Evolutionary conservation across 2,888 invertebrate species (phyloP).

Genomic region (Morpho helenor): DNA sequence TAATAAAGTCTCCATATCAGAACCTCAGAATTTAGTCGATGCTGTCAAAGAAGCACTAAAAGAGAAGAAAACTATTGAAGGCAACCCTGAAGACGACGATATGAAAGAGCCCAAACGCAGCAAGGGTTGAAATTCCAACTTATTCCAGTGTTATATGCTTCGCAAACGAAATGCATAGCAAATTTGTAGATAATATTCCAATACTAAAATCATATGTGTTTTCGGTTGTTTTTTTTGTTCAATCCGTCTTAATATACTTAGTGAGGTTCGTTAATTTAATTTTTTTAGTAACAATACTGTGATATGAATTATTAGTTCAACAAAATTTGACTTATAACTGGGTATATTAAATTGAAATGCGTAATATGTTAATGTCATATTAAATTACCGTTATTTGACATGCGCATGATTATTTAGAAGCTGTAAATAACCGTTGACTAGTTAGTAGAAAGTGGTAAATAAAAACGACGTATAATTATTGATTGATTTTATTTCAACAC

Average conservation of each 20-base stretch:
- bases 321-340: conserved; percentile 5
- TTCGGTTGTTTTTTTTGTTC: conserved; percentile 7
- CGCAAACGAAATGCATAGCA: conserved; percentile 14
- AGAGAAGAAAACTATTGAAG: conserved; percentile 63
- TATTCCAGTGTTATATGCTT: conserved; percentile 7
- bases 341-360: conserved; percentile 3
- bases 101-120: conserved; percentile 63
- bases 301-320: conserved; percentile 21
- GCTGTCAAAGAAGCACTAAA: conserved; percentile 80
- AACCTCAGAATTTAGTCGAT: conserved; percentile 79
- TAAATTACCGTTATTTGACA: conserved; percentile 16
- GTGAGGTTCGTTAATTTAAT: conserved; percentile 2
- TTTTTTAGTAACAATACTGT: conserved; percentile 17
- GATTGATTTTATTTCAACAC: too few relatives aligned
- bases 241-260: conserved; percentile 4
- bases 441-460: conserved; percentile 67
- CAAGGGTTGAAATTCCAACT: conserved; percentile 49
- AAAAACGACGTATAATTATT: conserved; percentile 24
- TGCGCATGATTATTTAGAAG: conserved; percentile 24
- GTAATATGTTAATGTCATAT: conserved; percentile 9
- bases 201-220: conserved; percentile 11
- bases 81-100: conserved; percentile 48
- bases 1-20: conserved; percentile 80
- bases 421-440: conserved; percentile 75
- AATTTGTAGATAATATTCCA: conserved; percentile 22